Conservation (phyloP, 2,113 vertebrate species). For the Nibea coibor region DNA sequence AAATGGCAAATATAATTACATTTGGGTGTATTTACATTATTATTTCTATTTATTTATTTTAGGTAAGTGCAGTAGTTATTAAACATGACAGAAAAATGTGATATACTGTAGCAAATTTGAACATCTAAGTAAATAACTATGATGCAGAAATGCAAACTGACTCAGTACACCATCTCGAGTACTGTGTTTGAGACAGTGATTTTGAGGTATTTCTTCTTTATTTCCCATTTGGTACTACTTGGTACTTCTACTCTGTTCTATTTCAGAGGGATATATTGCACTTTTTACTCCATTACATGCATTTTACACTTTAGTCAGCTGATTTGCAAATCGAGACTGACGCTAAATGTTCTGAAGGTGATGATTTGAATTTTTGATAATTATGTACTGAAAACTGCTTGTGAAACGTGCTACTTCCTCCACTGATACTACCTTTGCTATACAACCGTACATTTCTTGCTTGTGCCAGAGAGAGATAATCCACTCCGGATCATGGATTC, state of each 20-base stretch:
- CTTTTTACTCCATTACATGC: neutral
- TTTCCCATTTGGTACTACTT: neutral
- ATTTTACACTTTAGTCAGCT: neutral
- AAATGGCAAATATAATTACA: constrained; percentile 20
- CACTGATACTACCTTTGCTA: neutral
- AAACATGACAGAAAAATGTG: neutral
- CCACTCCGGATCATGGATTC: neutral
- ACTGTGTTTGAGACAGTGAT: neutral
- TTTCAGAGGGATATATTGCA: neutral
- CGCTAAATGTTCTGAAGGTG: neutral
- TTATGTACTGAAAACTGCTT: neutral
- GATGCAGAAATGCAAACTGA: neutral
- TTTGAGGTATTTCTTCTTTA: neutral
- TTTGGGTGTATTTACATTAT: neutral
- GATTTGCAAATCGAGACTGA: too few relatives aligned
- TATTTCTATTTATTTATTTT: too few relatives aligned
- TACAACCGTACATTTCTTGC: neutral
- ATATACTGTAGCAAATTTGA: neutral
- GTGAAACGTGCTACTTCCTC: neutral
- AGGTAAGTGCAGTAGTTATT: neutral
- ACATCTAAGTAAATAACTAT: neutral
- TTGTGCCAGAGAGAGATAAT: neutral
- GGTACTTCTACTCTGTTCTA: neutral
- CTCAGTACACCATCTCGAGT: neutral
- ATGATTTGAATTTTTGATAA: neutral